Base-by-base conservation (phyloP, 1,140 invertebrate genomes). In the Bursaphelenchus mucronatus region DNA sequence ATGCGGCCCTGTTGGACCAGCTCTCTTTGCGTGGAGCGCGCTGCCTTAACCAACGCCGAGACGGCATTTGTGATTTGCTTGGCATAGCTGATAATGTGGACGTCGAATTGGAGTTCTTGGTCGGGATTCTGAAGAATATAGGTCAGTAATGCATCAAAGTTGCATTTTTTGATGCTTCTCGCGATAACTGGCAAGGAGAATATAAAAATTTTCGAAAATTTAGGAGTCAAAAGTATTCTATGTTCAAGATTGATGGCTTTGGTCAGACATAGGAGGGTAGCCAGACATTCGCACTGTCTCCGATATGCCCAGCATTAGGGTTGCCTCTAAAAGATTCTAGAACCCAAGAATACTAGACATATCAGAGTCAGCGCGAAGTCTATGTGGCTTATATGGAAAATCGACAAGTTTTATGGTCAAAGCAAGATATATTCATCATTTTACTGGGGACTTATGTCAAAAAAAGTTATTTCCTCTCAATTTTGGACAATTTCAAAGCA, bases 61-160 rank as follows among this genome's bases (percentile, higher is more conserved):
- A 94, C 97, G 0, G 94, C 95, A 0, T 91, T 88, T 56, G 94
- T 92, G 69, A 99, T 97, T 0, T 92, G 94, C 84, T 97, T 96
- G 10, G 94, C 94, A 3, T 94, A 94, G 82, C 96, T 92, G 69
- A 99, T 82, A 69, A 99, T 98, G 89, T 97, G 95, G 82, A 97
- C 94, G 81, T 99, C 95, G 64, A 84, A 98, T 95, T 83, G 15
- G 8, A 84, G 72, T 44, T 78, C 90, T 82, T 96, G 91, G 81
- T 94, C 91, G 3, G 92, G 68, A 43, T 76, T 69, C 71, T 73
- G 61, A 73, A 74, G 50, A n/a, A 10, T 59, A 10, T n/a, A n/a
- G 47, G n/a, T 64, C 51, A 11, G 19, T 19, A 17, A 1, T 1
- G 5, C 5, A 50, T 50, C 5, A 15, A 50, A 17, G 5, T 19